These are phyloP conservation scores for Solea solea DNA, from an alignment of 2,113 vertebrate genomes.

Conservation along the genomic window DNA sequence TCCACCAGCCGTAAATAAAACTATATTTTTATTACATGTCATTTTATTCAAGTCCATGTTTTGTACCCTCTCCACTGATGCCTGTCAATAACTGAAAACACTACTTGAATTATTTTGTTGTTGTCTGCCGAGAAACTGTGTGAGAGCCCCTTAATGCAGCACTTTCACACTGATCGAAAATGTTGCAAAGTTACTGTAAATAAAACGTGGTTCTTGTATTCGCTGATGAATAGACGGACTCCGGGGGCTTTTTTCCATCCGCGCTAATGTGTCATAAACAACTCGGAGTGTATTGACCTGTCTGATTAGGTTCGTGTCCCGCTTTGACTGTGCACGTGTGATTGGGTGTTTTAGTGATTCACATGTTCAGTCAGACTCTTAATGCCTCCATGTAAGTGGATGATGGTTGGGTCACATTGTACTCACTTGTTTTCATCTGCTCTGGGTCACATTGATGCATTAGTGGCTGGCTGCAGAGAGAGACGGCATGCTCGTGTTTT, in stretches of 20 bases:
- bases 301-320: slow-evolving; percentile 18
- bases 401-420: slow-evolving; percentile 32
- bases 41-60: too few species aligned
- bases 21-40: too few species aligned
- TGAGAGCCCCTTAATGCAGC: too few species aligned
- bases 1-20: too few species aligned
- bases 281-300: slow-evolving; percentile 26
- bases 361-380: slow-evolving; percentile 15
- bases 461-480: slow-evolving; percentile 16
- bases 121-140: too few species aligned
- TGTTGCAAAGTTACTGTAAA: neutral
- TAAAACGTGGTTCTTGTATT: neutral
- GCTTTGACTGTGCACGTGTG: slow-evolving; percentile 10
- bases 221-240: neutral
- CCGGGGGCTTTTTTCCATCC: neutral
- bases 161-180: too few species aligned
- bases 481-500: slow-evolving; percentile 22
- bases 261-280: neutral
- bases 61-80: too few species aligned
- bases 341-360: slow-evolving; percentile 27
- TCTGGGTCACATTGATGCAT: slow-evolving; percentile 32
- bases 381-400: slow-evolving; percentile 7
- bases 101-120: too few species aligned
- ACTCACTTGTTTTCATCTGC: slow-evolving; percentile 2
- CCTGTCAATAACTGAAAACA: too few species aligned